Base-by-base conservation (phyloP, 2,113 vertebrate genomes). In the Triplophysa siluroides region DNA sequence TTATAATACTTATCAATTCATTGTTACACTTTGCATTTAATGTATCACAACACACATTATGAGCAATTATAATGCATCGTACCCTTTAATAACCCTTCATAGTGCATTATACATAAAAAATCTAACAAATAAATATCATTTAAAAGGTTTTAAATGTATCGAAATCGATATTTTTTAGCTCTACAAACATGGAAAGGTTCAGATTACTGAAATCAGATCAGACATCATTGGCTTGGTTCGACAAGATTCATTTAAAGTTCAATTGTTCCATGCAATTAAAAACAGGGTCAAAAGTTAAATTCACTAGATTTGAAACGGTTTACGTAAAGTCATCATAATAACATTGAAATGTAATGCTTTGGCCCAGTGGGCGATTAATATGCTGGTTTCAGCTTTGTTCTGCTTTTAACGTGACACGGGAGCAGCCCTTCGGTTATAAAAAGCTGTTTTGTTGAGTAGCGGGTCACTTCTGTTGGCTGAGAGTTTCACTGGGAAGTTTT, bases 371-470 rank as follows among this genome's bases (percentile, higher is more conserved):
- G 43, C 56, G 67, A 38, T 29, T 24, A 66, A 72, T 67, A 38
- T 26, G 43, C 67, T 29, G 43, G 50, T 47, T 60, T 38, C 61
- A 67, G 60, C 23, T 71, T 29, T 50, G 66, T 41, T 18, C 0
- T 4, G 73, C 33, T 23, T 83, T 56, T 70, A 77, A 77, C 67
- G 78, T 50, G 60, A 16, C 61, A 60, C 56, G 3, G 45, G 29
- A 56, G 45, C 56, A 33, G 65, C 72, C 54, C 71, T 69, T 16
- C 81, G 86, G 83, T 86, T 86, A 74, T 90, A 85, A 88, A 87
- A 88, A 82, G 87, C 86, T 88, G 89, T 88, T 69, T 84, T 90
- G 88, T 87, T 85, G 86, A 81, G 86, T 83, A 63, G 68, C 71
- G 74, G 70, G 81, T 90, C 80, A 84, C 62, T 56, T 63, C 73